Evolutionary conservation across 2,113 vertebrate species (phyloP), one percentile per base, ranked within the genome.

Genomic region (Apistogramma diplotaenia): DNA sequence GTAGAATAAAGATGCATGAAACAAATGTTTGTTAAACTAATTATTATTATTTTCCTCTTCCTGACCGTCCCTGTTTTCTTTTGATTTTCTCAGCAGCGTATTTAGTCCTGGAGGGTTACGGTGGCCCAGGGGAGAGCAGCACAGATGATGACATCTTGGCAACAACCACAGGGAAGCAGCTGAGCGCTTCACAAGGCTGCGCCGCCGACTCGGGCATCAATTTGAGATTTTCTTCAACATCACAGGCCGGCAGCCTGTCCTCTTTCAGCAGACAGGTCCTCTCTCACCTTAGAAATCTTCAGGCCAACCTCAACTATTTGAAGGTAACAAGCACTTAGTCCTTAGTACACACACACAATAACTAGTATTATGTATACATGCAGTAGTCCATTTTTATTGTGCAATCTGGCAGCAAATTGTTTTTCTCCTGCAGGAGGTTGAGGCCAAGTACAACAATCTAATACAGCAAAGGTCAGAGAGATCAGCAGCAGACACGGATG

Each of bases 41-140:
- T 43, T 35, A n/a, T n/a, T n/a, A n/a, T n/a, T n/a, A n/a, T n/a
- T 61, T 5, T 6, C 59, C 35, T 9, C 10, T 19, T 43, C 49
- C 33, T 76, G 33, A 27, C 35, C n/a, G 33, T 4, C 16, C 31
- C 2, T 19, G 7, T 12, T 51, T 74, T 70, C 21, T 58, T 86
- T 57, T 87, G n/a, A 33, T 12, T 91, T 57, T 90, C 88, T 83
- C 89, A 79, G 54, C 93, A 96, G 98, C 96, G 93, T 98, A 95
- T 87, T 92, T 99, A 93, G 96, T 97, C 90, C 96, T 98, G 35
- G 97, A 97, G 35, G 96, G 96, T 33, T 98, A 96, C 8, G 96
- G 95, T 1, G 85, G 95, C 0, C 93, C 96, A 16, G 96, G 96
- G 77, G 98, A 98, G 94, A 99, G 96, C 94, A 99, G 95, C 93